Evolutionary conservation across 2,888 invertebrate species (phyloP).

Genomic region (Dilophus febrilis): DNA sequence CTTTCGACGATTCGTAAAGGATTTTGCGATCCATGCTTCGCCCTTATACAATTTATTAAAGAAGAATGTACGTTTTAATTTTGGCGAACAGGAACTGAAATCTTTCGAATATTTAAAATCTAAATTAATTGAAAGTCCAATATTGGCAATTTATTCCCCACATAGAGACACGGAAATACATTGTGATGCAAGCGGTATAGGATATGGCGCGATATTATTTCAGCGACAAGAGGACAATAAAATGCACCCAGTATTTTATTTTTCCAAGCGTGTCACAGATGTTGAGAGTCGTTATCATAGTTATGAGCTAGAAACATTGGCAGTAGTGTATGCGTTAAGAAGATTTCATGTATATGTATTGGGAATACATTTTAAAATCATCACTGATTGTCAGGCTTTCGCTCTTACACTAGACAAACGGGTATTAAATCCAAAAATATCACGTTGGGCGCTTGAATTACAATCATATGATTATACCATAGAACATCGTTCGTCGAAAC

Average conservation of each 20-base stretch:
- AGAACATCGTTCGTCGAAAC: conserved; percentile 12
- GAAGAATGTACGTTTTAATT: conserved; percentile 13
- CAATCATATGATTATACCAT: conserved; percentile 11
- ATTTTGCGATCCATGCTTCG: no score
- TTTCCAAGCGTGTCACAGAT: conserved; percentile 15
- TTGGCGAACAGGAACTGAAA: conserved; percentile 10
- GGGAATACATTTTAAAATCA: conserved; percentile 14
- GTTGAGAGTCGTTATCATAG: conserved; percentile 15
- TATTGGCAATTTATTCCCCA: no score
- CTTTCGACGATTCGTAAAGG: no score
- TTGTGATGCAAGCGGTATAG: no score
- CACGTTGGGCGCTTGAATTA: conserved; percentile 12
- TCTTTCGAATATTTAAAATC: conserved; percentile 13
- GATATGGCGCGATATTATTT: no score
- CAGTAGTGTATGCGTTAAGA: conserved; percentile 14
- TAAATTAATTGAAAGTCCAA: conserved; percentile 9
- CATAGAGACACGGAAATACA: no score
- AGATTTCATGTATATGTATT: conserved; percentile 13
- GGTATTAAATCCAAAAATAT: conserved; percentile 13
- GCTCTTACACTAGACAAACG: no score
- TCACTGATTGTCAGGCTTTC: conserved; percentile 17
- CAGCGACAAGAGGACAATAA: conserved; percentile 10
- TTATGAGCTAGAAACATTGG: no score
- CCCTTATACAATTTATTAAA: conserved; percentile 13
- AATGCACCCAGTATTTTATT: conserved; percentile 17